These are phyloP conservation scores for Indicator indicator DNA, from an alignment of 2,113 vertebrate genomes.

Conservation along the genomic window DNA sequence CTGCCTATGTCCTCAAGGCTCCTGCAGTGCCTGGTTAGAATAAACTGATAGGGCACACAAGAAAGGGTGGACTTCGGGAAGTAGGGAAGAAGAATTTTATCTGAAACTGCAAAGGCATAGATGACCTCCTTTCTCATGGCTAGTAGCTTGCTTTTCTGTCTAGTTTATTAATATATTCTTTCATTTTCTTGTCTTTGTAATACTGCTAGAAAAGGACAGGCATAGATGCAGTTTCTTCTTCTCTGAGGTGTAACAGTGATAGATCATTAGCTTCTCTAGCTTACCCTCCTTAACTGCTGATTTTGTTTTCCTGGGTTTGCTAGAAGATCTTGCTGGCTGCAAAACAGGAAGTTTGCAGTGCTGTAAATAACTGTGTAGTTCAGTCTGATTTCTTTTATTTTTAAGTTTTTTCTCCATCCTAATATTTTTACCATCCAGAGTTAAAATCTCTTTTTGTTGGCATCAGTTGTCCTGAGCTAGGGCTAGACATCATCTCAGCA, in stretches of 20 bases:
- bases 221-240: neutral
- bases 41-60: neutral
- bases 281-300: constrained; percentile 4
- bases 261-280: constrained; percentile 25
- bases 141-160: neutral
- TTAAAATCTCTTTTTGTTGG: constrained; percentile 26
- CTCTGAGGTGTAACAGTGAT: neutral
- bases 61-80: neutral
- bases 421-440: neutral
- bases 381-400: neutral
- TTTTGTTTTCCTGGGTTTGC: constrained; percentile 41
- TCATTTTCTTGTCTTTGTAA: constrained; percentile 2
- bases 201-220: neutral
- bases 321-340: constrained; percentile 46
- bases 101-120: neutral
- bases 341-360: constrained; percentile 48
- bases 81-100: neutral
- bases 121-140: neutral
- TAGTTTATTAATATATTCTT: neutral
- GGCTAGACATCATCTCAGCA: neutral
- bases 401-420: neutral
- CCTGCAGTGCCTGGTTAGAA: neutral
- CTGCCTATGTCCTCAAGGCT: neutral
- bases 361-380: constrained; percentile 47
- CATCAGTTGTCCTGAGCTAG: neutral